Evolutionary conservation across 2,797 vertebrate genomes (phyloP), one percentile per base, ranked within the genome.

Genomic region (Pseudomugil gertrudae): DNA sequence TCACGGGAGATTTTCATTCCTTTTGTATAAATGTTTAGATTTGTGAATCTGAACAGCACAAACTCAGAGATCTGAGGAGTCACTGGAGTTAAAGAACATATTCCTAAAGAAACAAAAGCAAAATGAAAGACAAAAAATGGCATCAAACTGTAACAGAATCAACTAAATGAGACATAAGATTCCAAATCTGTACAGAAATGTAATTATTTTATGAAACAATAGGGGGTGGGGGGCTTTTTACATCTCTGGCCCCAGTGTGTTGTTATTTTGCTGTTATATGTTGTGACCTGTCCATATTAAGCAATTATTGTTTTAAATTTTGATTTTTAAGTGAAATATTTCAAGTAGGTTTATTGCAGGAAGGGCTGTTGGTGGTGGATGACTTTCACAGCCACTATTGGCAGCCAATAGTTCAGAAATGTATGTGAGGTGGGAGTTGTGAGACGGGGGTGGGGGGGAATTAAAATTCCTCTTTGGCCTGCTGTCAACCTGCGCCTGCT

Each of bases 381-480:
- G 68, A 60, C 59, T 68, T 32, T 71, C 72, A 64, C 43, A 57
- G 65, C 61, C 51, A 2, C 24, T 74, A 58, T 73, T 60, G 71
- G 59, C 79, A 66, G 65, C 52, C 50, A 1, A 56, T 47, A 58
- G 45, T 83, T 69, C 62, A 66, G 70, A 79, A 79, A 77, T 54
- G 66, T 67, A 60, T 84, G 53, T 68, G 79, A 78, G 83, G 72
- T 69, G 69, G 78, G 55, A 83, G 79, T 70, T 79, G 78, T 66
- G 77, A 84, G 81, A 79, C 68, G 56, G 78, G 52, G 63, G 63
- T 47, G n/a, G 8, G 32, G 4, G 1, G 76, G 81, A 88, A 91
- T 92, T 90, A 80, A 90, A 90, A 92, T 93, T 93, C 91, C 85
- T 90, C 86, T 87, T 90, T 91, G 90, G 90, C 89, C 86, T 83